Conservation (phyloP, 2,113 vertebrate species). For the Narcine bancroftii region DNA sequence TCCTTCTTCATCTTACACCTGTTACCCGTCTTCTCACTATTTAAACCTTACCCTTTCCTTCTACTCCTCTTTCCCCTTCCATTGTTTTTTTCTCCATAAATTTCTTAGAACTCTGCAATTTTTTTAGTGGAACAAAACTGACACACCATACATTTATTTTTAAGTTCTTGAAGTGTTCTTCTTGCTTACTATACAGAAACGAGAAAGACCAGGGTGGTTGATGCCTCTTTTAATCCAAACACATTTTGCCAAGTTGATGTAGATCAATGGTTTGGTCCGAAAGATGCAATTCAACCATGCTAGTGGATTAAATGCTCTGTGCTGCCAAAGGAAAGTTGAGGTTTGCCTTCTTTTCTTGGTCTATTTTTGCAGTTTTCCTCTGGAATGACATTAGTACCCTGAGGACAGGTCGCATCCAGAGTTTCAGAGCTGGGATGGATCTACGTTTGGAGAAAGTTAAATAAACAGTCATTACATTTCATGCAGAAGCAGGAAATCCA, state of each 20-base stretch:
- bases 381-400: neutral
- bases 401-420: neutral
- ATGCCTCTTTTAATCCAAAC: conserved; percentile 22
- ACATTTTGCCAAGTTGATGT: neutral
- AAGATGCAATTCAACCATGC: neutral
- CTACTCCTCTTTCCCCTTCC: neutral
- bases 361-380: neutral
- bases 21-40: neutral
- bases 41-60: neutral
- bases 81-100: neutral
- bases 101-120: neutral
- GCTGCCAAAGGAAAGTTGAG: neutral
- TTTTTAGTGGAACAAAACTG: neutral
- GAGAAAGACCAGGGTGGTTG: neutral
- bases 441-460: neutral
- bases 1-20: neutral
- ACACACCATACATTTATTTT: neutral
- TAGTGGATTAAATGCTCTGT: conserved; percentile 24
- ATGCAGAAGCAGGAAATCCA: neutral
- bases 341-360: neutral
- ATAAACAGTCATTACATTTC: conserved; percentile 3
- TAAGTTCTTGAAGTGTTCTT: conserved; percentile 7
- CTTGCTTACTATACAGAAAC: conserved; percentile 20
- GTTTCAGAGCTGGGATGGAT: neutral
- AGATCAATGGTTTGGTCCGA: neutral